Evolutionary conservation across 2,797 vertebrate species (phyloP).

Genomic region (Zenarchopterus dispar): DNA sequence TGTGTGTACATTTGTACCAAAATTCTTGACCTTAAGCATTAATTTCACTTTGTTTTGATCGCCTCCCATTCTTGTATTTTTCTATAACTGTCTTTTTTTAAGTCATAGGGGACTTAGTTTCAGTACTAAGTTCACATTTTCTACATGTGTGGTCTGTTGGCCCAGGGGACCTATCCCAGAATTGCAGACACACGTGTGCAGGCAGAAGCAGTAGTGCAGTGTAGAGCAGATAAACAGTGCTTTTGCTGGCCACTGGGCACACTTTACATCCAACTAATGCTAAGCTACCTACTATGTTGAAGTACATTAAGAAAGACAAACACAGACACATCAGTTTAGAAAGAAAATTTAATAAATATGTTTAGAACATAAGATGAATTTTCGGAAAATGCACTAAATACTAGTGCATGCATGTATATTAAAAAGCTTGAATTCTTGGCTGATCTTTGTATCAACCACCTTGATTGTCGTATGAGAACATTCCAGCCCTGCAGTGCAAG

Average conservation of each 20-base stretch:
- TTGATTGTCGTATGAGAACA: constrained; percentile 43
- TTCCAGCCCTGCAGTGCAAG: constrained; percentile 52
- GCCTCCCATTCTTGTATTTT: background rate
- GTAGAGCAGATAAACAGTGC: constrained; percentile 81
- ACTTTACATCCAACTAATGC: constrained; percentile 70
- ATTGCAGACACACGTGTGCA: constrained; percentile 84
- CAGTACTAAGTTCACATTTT: constrained; percentile 74
- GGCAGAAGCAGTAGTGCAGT: constrained; percentile 80
- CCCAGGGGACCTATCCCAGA: constrained; percentile 82
- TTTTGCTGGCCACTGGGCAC: constrained; percentile 74
- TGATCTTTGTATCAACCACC: constrained; percentile 42
- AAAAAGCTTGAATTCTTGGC: constrained; percentile 15
- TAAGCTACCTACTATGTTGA: constrained; percentile 48
- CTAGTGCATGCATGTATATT: no score
- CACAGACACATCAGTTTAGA: constrained; percentile 11
- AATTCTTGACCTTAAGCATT: constrained; percentile 15
- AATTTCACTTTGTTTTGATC: constrained; percentile 12
- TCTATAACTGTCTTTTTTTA: constrained; percentile 28
- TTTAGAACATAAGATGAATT: constrained; percentile 17
- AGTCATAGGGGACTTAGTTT: constrained; percentile 42
- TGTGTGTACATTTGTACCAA: constrained; percentile 5
- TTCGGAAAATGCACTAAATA: no score
- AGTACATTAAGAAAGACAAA: constrained; percentile 28
- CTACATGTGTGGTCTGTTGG: constrained; percentile 84
- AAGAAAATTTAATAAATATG: background rate